Percentiles rank a stretch among this genome's conserved stretches.
These are phyloP conservation scores for Buathra laborator DNA, from an alignment of 2,888 invertebrate species.

Conservation along the genomic window DNA sequence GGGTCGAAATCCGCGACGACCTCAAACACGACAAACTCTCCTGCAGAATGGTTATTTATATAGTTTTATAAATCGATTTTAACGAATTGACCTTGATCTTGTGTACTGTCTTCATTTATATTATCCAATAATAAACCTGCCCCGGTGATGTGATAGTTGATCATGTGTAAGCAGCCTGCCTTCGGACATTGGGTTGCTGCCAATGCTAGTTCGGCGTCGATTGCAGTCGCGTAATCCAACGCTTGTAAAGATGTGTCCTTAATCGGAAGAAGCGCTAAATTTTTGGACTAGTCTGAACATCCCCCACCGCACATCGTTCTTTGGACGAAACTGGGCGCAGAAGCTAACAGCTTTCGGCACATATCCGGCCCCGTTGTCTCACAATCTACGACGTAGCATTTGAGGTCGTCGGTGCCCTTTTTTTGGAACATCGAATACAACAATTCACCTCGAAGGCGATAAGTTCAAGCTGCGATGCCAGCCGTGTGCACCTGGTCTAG, in stretches of 20 bases:
- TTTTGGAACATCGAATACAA: background rate
- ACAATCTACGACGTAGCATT: background rate
- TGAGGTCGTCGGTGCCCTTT: background rate
- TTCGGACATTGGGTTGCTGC: no score
- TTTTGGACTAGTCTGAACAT: background rate
- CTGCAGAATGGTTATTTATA: background rate
- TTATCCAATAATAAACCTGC: background rate
- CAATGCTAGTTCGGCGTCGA: no score
- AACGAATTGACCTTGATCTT: background rate
- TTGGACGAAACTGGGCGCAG: background rate
- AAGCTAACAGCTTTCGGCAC: background rate
- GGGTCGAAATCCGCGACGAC: background rate
- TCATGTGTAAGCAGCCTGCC: no score
- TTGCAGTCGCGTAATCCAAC: background rate
- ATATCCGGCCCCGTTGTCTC: background rate
- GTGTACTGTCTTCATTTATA: background rate
- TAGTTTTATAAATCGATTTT: background rate
- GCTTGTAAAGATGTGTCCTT: background rate
- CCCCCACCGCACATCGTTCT: background rate
- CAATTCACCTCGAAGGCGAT: no score
- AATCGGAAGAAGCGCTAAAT: background rate
- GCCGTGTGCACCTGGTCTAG: no score
- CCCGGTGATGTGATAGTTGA: background rate
- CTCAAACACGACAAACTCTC: background rate
- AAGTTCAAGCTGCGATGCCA: no score